Percentiles rank a stretch among this genome's conserved stretches.
These are phyloP conservation scores for Xestoiulus laeticollis DNA, from an alignment of 2,888 invertebrate genomes.

Conservation along the genomic window DNA sequence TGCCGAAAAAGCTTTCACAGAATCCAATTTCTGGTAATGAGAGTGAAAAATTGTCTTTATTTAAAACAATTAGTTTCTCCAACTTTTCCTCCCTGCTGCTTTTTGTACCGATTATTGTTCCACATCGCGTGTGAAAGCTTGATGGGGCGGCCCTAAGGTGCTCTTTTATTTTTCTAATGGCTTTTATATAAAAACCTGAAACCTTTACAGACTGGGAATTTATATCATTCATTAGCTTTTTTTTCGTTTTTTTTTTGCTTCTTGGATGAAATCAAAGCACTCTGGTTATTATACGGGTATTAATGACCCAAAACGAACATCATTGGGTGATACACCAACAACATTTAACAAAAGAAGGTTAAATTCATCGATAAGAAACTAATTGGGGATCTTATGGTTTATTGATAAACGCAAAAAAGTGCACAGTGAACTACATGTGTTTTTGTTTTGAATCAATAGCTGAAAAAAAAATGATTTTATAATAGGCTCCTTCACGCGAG, in stretches of 20 bases:
- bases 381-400: too few relatives aligned
- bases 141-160: not conserved
- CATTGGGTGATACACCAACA: not conserved
- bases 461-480: too few relatives aligned
- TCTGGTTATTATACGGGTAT: not conserved
- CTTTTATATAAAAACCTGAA: constrained; percentile 1
- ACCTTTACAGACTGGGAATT: not conserved
- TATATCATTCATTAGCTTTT: constrained; percentile 7
- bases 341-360: not conserved
- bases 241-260: not conserved
- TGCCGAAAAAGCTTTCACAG: not conserved
- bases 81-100: not conserved
- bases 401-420: too few relatives aligned
- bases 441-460: too few relatives aligned
- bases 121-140: not conserved
- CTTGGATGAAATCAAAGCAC: not conserved
- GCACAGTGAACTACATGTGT: too few relatives aligned
- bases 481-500: too few relatives aligned
- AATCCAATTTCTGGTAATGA: constrained; percentile 34
- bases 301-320: not conserved
- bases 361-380: too few relatives aligned
- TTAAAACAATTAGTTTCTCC: constrained; percentile 35
- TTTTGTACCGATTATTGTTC: not conserved
- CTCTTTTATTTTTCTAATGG: constrained; percentile 36
- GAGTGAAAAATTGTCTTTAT: constrained; percentile 36